Base-by-base conservation (phyloP, 2,113 vertebrate species). In the Daboia siamensis region DNA sequence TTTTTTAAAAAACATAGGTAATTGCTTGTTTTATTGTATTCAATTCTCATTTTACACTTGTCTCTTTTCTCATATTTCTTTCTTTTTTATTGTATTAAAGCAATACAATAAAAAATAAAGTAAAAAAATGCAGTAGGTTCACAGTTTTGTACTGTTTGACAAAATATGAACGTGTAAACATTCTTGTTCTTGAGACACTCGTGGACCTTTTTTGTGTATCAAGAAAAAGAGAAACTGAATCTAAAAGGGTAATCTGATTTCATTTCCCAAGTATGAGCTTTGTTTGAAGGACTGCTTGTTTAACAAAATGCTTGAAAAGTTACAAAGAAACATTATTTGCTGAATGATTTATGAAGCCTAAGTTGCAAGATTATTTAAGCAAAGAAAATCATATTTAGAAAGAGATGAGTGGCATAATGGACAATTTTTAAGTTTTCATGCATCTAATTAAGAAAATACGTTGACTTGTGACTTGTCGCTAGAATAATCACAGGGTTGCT, bases 361-460 rank as follows among this genome's bases (percentile, higher is more conserved):
- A 55, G 20, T 59, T 74, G 87, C 85, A 88, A 91, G 44, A 12
- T 51, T 80, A 80, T 92, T 90, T 84, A 80, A 89, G 57, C 61
- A 93, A 95, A 94, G 86, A 95, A 93, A 91, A 86, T 94, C 94
- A 95, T 93, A 94, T 86, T 55, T 91, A 94, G 90, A 95, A 93
- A 93, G 9, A 33, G 5, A n/a, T 26, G 64, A 86, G 91, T 88
- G 61, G 84, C 89, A 92, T 94, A 95, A 95, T 94, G 94, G 93
- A 92, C 93, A 94, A 91, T 92, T 95, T 94, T 92, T 92, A 96
- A 21, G 93, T 90, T 84, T 24, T 64, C 86, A 56, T 33, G 48
- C 89, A 93, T 85, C 87, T 84, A 94, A 94, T 96, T 93, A 94
- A 86, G 88, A 90, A 95, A 94, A 94, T 44, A 80, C 33, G 80